These are phyloP conservation scores for Calypte anna DNA, from an alignment of 2,113 vertebrate species.

Conservation along the genomic window DNA sequence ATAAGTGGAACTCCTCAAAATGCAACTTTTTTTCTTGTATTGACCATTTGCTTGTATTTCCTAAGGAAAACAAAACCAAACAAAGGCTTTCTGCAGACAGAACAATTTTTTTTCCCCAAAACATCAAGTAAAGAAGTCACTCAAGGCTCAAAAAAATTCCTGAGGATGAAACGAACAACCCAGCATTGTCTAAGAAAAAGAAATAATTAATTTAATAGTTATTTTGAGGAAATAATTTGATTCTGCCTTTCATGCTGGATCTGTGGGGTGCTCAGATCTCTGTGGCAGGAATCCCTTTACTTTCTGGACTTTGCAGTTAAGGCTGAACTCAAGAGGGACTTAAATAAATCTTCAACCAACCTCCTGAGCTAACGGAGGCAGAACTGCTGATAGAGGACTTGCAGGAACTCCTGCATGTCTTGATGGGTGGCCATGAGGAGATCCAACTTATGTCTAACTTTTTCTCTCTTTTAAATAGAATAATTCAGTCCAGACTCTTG, in stretches of 20 bases:
- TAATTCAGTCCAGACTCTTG: neutral
- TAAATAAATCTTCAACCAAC: neutral
- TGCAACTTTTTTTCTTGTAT: neutral
- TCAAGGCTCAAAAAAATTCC: neutral
- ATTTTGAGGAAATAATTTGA: neutral
- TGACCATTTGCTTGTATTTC: neutral
- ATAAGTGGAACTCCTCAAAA: neutral
- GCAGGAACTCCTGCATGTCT: neutral
- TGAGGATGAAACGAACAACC: neutral
- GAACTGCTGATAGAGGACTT: neutral
- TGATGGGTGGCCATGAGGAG: accelerated
- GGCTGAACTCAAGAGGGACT: neutral
- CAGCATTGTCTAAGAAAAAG: neutral
- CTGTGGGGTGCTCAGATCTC: neutral
- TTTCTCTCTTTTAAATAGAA: neutral
- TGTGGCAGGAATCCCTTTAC: neutral
- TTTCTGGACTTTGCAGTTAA: neutral
- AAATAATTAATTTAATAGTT: neutral
- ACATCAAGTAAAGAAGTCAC: neutral
- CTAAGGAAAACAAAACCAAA: too few relatives aligned
- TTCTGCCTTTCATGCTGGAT: neutral
- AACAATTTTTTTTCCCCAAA: neutral
- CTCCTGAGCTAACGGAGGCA: neutral
- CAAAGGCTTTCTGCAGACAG: too few relatives aligned
- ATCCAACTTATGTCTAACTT: neutral